phyloP scores from a whole-genome alignment of 2,797 vertebrate genomes.

The Phrynocephalus guinanensis region DNA sequence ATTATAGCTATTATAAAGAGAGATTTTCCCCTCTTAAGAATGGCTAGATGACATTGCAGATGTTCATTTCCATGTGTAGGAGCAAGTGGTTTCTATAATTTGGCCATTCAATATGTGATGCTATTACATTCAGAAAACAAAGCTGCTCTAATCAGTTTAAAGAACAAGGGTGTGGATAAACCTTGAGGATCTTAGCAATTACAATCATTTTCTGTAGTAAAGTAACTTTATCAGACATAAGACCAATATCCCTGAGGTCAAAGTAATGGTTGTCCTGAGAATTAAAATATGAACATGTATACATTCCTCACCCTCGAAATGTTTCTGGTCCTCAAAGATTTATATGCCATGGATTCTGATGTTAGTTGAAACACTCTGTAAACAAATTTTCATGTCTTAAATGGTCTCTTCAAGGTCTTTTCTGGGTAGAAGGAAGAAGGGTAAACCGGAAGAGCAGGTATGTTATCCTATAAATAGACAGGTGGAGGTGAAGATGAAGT shows the following conservation, averaged over 20 bases:
- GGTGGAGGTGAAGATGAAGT: background rate
- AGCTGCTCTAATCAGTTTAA: background rate
- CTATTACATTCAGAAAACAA: background rate
- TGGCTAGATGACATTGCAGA: background rate
- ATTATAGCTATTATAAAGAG: background rate
- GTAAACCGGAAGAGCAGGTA: background rate
- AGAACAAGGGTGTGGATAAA: background rate
- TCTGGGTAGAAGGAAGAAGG: slow-evolving; percentile 8
- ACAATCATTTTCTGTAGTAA: background rate
- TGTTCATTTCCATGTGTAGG: background rate
- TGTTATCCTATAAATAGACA: background rate
- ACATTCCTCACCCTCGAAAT: background rate
- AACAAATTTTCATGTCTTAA: background rate
- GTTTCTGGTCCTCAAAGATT: background rate
- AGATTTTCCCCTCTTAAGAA: background rate
- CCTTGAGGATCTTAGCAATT: background rate
- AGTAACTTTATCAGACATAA: background rate
- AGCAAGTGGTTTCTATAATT: background rate
- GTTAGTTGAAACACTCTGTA: background rate
- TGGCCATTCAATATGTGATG: background rate
- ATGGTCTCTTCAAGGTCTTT: slow-evolving; percentile 1
- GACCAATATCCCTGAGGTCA: background rate
- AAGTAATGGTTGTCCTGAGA: background rate
- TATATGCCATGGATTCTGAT: background rate
- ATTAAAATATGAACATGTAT: background rate